These are phyloP conservation scores for Pseudanteris insignis DNA, from an alignment of 2,888 invertebrate species.

Conservation along the genomic window DNA sequence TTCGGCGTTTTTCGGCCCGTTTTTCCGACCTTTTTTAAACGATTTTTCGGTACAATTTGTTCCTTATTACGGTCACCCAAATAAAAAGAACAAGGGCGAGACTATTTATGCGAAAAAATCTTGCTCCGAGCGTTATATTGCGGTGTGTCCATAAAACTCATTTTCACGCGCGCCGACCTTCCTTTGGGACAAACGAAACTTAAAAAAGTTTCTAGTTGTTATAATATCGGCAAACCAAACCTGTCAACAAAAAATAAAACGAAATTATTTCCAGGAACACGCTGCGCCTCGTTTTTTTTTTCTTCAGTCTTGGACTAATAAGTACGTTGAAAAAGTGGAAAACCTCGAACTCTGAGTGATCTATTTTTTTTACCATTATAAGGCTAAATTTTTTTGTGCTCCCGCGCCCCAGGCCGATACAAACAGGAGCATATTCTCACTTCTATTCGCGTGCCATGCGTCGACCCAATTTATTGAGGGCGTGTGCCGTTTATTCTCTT, in stretches of 20 bases:
- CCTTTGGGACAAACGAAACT: constrained; percentile 13
- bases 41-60: constrained; percentile 59
- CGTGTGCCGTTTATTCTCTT: too few relatives aligned
- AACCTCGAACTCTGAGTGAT: too few relatives aligned
- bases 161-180: constrained; percentile 20
- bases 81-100: constrained; percentile 55
- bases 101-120: constrained; percentile 58
- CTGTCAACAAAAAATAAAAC: constrained; percentile 38
- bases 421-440: too few relatives aligned
- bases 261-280: constrained; percentile 31
- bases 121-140: constrained; percentile 55
- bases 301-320: too few relatives aligned
- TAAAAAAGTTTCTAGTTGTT: constrained; percentile 27
- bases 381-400: too few relatives aligned
- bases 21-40: constrained; percentile 22
- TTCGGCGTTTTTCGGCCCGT: constrained; percentile 13
- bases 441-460: too few relatives aligned
- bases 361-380: too few relatives aligned
- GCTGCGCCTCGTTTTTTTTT: too few relatives aligned
- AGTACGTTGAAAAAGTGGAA: too few relatives aligned
- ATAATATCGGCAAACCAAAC: constrained; percentile 34
- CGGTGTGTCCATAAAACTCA: constrained; percentile 36
- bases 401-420: too few relatives aligned
- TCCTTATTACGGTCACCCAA: constrained; percentile 64
- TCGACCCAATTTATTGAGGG: too few relatives aligned